phyloP scores from a whole-genome alignment of 2,888 invertebrate genomes.

The Rotaria magnacalcarata region DNA sequence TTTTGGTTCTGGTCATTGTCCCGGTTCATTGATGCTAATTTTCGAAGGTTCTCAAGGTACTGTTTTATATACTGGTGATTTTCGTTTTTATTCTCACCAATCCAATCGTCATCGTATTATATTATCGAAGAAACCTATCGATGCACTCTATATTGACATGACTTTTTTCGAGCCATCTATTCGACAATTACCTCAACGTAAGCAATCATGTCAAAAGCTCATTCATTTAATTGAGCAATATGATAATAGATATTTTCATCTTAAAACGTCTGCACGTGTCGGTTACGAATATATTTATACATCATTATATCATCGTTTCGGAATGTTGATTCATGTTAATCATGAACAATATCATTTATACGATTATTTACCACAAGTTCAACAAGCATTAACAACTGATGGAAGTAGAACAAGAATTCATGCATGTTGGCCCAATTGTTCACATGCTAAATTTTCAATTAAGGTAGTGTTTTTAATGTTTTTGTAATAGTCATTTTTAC shows the following conservation, averaged over 20 bases:
- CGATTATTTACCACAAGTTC: conserved; percentile 64
- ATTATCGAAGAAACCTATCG: conserved; percentile 63
- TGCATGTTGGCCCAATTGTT: conserved; percentile 58
- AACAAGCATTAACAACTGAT: conserved; percentile 63
- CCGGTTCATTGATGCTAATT: conserved; percentile 78
- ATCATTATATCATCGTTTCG: conserved; percentile 37
- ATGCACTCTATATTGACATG: conserved; percentile 73
- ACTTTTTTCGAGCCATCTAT: conserved; percentile 69
- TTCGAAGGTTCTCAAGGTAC: conserved; percentile 65
- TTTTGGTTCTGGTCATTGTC: conserved; percentile 65
- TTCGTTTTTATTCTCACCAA: conserved; percentile 62
- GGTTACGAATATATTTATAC: conserved; percentile 43
- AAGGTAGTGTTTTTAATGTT: background rate
- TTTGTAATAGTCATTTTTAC: background rate
- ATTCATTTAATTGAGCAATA: conserved; percentile 64
- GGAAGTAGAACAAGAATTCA: conserved; percentile 64
- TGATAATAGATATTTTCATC: conserved; percentile 53
- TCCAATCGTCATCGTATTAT: conserved; percentile 51
- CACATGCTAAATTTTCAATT: background rate
- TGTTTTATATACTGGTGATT: conserved; percentile 77
- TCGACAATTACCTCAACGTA: conserved; percentile 67
- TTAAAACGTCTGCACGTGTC: conserved; percentile 45
- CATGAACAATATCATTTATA: conserved; percentile 64
- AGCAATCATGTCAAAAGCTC: conserved; percentile 65
- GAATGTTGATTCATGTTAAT: conserved; percentile 63